phyloP scores from a whole-genome alignment of 2,113 vertebrate genomes.

The Equus przewalskii region DNA sequence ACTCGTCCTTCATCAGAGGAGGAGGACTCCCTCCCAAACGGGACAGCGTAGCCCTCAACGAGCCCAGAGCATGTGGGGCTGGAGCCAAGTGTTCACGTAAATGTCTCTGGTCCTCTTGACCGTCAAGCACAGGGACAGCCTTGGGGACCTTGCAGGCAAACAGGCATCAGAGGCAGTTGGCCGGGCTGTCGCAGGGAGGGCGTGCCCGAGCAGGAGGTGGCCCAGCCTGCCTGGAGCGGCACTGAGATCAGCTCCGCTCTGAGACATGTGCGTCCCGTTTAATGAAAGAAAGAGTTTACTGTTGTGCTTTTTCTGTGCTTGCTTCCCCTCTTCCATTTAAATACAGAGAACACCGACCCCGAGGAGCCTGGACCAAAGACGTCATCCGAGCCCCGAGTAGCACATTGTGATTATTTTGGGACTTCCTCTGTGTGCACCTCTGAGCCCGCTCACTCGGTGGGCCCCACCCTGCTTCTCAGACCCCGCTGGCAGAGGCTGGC shows the following conservation, averaged over 20 bases:
- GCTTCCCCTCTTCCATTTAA: neutral
- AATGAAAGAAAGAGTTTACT: neutral
- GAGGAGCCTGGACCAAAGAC: neutral
- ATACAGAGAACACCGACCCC: neutral
- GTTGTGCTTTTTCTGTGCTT: neutral
- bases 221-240: accelerated
- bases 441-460: neutral
- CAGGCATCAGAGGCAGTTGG: neutral
- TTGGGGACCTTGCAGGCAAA: neutral
- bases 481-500: neutral
- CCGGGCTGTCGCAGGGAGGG: neutral
- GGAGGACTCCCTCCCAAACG: neutral
- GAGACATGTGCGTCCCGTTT: accelerated
- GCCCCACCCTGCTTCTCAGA: neutral
- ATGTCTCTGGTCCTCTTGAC: neutral
- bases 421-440: slow-evolving; percentile 10
- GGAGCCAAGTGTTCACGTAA: neutral
- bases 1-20: neutral
- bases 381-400: neutral
- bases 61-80: neutral
- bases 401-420: neutral
- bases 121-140: accelerated
- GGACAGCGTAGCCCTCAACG: neutral
- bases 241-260: neutral
- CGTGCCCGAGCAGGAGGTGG: neutral